Evolutionary conservation across 2,888 invertebrate genomes (phyloP).

Genomic region (Phortica okadai): DNA sequence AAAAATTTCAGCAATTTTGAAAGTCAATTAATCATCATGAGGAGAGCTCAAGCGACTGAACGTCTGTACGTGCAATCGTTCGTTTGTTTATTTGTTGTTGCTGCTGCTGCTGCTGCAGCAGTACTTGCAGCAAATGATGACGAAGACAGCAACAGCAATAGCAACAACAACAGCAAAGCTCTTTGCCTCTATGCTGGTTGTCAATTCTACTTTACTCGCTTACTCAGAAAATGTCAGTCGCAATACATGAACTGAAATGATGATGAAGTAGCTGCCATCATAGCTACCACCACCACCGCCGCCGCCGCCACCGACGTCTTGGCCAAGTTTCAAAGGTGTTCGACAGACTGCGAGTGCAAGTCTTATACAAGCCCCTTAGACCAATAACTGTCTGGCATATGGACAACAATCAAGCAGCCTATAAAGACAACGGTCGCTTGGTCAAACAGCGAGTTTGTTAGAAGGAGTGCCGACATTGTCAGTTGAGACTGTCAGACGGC

Average conservation of each 20-base stretch:
- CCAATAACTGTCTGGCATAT: not conserved
- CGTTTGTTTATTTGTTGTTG: slow-evolving; percentile 58
- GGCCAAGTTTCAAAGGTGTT: slow-evolving; percentile 25
- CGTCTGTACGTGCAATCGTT: slow-evolving; percentile 40
- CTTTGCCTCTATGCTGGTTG: not conserved
- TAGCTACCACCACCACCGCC: slow-evolving; percentile 44
- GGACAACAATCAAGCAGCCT: not conserved
- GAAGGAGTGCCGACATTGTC: slow-evolving; percentile 40
- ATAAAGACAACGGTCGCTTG: not conserved
- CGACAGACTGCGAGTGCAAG: not conserved
- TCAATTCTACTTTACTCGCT: not conserved
- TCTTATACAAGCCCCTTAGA: not conserved
- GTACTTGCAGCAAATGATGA: slow-evolving; percentile 11
- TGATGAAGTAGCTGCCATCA: slow-evolving; percentile 62
- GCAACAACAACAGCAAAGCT: not conserved
- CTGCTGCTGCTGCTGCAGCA: slow-evolving; percentile 26
- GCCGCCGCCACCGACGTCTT: not conserved
- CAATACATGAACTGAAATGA: slow-evolving; percentile 62
- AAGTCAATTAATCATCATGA: slow-evolving; percentile 76
- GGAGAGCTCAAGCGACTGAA: slow-evolving; percentile 43
- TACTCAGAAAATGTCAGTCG: slow-evolving; percentile 58
- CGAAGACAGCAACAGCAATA: not conserved
- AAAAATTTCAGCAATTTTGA: slow-evolving; percentile 77
- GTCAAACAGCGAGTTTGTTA: slow-evolving; percentile 42
- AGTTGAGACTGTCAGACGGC: too few species aligned